A percentile compares a stretch with the other conserved stretches of the same genome.
phyloP scores from a whole-genome alignment of 1,140 invertebrate species.

The Euschistus heros region DNA sequence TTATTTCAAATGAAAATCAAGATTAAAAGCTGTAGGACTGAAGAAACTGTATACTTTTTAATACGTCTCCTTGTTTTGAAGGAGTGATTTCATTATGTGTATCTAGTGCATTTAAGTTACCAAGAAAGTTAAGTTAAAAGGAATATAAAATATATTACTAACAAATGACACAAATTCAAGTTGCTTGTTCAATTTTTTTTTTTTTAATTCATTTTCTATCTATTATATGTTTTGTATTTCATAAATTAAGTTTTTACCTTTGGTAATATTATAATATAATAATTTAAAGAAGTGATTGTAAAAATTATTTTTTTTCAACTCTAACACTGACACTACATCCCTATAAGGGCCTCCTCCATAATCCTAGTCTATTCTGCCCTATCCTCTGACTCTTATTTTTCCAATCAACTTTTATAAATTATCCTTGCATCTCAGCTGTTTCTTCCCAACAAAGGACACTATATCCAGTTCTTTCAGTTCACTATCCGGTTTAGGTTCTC shows the following conservation, averaged over 20 bases:
- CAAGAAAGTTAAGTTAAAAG: background rate
- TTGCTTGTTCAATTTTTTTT: slow-evolving; percentile 7
- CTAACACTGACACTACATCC: too few species aligned
- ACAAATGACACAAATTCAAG: slow-evolving; percentile 6
- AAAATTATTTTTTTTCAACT: too few species aligned
- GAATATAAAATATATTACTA: background rate
- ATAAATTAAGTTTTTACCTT: slow-evolving; percentile 17
- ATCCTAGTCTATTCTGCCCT: too few species aligned
- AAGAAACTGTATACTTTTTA: background rate
- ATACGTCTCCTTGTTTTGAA: background rate
- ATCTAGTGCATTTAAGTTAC: slow-evolving; percentile 17
- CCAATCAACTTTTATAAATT: too few species aligned
- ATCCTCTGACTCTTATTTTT: too few species aligned
- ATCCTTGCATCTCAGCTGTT: too few species aligned
- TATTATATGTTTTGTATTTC: background rate
- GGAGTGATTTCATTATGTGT: slow-evolving; percentile 5
- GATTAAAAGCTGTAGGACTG: background rate
- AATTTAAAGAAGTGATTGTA: background rate
- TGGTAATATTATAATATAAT: slow-evolving; percentile 13
- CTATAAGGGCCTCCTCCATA: too few species aligned
- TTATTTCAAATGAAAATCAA: too few species aligned
- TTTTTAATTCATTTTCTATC: background rate
- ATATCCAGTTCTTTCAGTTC: too few species aligned
- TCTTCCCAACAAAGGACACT: too few species aligned
- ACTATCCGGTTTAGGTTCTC: too few species aligned